Base-by-base conservation (phyloP, 1,140 invertebrate genomes). In the Drosophila hydei region DNA sequence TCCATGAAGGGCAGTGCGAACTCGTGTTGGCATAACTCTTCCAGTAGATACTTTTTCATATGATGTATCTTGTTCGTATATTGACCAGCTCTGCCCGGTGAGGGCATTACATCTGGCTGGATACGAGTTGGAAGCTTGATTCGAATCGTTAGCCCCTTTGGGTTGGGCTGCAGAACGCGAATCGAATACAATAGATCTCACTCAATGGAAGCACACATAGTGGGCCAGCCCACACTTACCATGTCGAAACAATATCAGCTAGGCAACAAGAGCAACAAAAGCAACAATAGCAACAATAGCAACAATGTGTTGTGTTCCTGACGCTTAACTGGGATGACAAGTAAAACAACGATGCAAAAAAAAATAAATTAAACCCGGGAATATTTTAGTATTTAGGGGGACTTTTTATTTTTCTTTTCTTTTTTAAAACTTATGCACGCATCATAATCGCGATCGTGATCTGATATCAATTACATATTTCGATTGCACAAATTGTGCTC, bases 391-490 rank as follows among this genome's bases (percentile, higher is more conserved):
- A 33, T 33, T 33, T 33, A 6, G 30, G 27, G 27, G 30, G 9
- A 33, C 11, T 12, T 30, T 30, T 30, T 2, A 30, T 40, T 45
- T 72, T 63, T 65, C 52, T 72, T 71, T 62, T 51, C 50, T 63
- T 71, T 64, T 58, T 58, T 51, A 71, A 71, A 71, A 56, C 30
- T 16, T 33, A 16, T 51, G 4, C 43, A 19, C 30, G 30, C 45
- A 55, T 1, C 27, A 30, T 38, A 62, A 50, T 33, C 50, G 40
- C 18, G 55, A 69, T 71, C 73, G 61, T 48, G 48, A 51, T 58
- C 23, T 54, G 50, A 51, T 76, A 77, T 68, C 30, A 33, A 8
- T 30, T 30, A 30, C 9, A 1, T 33, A 33, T 12, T 11, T 33
- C 0, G 11, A 33, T 42, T 18, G 38, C 12, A 40, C 38, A 40